Conservation (phyloP, 2,888 invertebrate species). For the Drosophila engyochracea region DNA sequence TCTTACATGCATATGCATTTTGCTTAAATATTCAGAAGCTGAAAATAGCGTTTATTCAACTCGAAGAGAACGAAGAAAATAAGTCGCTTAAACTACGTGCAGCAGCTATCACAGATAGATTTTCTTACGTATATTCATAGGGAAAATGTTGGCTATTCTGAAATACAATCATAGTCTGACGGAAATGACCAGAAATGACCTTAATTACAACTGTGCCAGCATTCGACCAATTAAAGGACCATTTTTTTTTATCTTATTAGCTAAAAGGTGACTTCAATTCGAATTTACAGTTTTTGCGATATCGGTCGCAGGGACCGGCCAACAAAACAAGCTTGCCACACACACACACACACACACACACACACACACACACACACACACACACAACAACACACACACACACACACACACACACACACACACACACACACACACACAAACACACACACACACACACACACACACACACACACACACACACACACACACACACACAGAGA, state of each 20-base stretch:
- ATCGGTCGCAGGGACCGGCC: constrained; percentile 22
- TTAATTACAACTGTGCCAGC: constrained; percentile 53
- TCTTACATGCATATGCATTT: constrained; percentile 45
- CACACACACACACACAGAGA: constrained; percentile 5
- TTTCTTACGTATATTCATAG: background rate
- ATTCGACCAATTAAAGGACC: constrained; percentile 39
- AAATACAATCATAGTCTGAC: constrained; percentile 19
- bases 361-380: background rate
- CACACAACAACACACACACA: constrained; percentile 3
- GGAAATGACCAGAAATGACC: constrained; percentile 12
- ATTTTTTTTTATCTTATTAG: constrained; percentile 43
- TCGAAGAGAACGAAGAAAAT: background rate
- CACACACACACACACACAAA: constrained; percentile 3
- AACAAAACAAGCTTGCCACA: constrained; percentile 40
- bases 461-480: constrained; percentile 2
- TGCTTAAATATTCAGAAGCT: constrained; percentile 55
- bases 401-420: constrained; percentile 5
- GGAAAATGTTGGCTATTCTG: background rate
- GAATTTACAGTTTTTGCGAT: constrained; percentile 36
- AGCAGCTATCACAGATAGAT: background rate
- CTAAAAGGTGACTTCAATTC: constrained; percentile 29
- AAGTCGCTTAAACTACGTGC: background rate
- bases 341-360: background rate
- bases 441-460: background rate
- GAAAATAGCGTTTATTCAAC: constrained; percentile 6